These are phyloP conservation scores for Exephanes ischioxanthus DNA, from an alignment of 2,888 invertebrate species.

Conservation along the genomic window DNA sequence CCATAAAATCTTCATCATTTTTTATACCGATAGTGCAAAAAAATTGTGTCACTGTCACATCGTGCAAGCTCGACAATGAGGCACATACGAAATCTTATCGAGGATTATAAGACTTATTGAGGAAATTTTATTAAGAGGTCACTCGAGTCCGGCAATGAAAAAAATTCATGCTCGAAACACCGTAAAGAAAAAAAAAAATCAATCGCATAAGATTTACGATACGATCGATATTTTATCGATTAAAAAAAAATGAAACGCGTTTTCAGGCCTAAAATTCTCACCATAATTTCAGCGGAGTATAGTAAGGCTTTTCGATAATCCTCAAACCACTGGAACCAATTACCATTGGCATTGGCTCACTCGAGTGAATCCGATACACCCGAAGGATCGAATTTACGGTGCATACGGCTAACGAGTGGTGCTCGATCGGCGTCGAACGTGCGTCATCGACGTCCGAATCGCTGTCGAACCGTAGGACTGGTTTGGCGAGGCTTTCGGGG, in stretches of 20 bases:
- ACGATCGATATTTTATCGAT: conserved; percentile 51
- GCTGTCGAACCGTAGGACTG: conserved; percentile 54
- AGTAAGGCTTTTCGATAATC: conserved; percentile 51
- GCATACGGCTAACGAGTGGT: conserved; percentile 35
- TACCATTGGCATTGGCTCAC: conserved; percentile 39
- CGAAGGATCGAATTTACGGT: conserved; percentile 57
- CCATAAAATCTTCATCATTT: not conserved
- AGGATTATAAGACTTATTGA: too few relatives aligned
- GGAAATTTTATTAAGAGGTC: too few relatives aligned
- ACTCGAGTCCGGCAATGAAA: too few relatives aligned
- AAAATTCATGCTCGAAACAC: not conserved
- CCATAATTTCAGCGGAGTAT: not conserved
- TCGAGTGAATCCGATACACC: conserved; percentile 30
- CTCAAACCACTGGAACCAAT: conserved; percentile 43
- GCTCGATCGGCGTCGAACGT: conserved; percentile 36
- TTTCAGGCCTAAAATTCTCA: conserved; percentile 21
- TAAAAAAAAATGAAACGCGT: not conserved
- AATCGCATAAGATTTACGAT: too few relatives aligned
- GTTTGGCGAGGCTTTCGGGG: conserved; percentile 61
- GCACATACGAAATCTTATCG: too few relatives aligned
- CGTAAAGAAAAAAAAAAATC: not conserved
- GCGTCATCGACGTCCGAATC: conserved; percentile 42
- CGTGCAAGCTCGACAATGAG: too few relatives aligned
- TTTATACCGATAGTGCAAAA: not conserved
- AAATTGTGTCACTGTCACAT: not conserved